Percentiles rank a stretch among this genome's conserved stretches.
Evolutionary conservation across 1,140 invertebrate genomes (phyloP).

Genomic region (Pemphigus obesinymphae): DNA sequence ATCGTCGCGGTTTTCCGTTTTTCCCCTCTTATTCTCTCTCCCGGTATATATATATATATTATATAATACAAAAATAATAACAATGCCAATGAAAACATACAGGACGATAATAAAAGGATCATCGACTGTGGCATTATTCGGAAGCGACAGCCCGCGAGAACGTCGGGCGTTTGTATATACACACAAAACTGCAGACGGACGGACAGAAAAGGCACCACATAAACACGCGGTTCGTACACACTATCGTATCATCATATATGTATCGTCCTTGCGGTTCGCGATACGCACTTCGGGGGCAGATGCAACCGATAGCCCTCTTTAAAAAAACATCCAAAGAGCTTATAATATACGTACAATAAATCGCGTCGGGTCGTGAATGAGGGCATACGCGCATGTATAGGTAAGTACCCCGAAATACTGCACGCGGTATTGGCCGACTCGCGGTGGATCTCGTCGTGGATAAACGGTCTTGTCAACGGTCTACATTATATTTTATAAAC

Average conservation of each 20-base stretch:
- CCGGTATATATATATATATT: background rate
- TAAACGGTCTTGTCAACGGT: background rate
- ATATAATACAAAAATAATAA: background rate
- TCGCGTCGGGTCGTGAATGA: background rate
- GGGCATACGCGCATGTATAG: background rate
- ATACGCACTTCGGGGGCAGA: background rate
- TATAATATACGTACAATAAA: background rate
- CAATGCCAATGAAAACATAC: background rate
- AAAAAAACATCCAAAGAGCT: constrained; percentile 35
- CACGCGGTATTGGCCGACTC: background rate
- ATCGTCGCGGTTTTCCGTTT: background rate
- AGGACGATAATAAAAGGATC: constrained; percentile 23
- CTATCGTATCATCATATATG: background rate
- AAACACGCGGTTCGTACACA: background rate
- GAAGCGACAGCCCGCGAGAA: constrained; percentile 39
- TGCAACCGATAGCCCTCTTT: constrained; percentile 33
- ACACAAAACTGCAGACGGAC: constrained; percentile 1
- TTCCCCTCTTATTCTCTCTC: background rate
- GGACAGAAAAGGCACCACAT: background rate
- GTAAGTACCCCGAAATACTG: background rate
- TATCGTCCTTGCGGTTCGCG: background rate
- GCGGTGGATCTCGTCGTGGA: background rate
- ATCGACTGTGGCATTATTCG: constrained; percentile 4
- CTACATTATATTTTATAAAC: too few species aligned
- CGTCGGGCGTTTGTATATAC: constrained; percentile 1